Evolutionary conservation across 2,888 invertebrate species (phyloP).

Genomic region (Tillus elongatus): DNA sequence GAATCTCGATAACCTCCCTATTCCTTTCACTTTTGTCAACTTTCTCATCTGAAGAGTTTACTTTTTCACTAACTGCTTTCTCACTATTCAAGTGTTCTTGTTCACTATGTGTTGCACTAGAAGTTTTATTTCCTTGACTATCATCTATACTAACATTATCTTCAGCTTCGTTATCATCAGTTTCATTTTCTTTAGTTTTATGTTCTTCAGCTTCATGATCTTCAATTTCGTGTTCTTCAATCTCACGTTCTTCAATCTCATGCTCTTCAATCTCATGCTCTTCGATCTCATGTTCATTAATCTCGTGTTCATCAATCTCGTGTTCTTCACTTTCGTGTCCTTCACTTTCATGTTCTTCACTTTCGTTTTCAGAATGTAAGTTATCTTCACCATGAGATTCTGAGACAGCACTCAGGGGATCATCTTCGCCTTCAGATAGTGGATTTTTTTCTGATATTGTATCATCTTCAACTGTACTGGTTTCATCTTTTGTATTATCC

Average conservation of each 20-base stretch:
- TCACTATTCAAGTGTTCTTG: slow-evolving; percentile 10
- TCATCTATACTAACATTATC: slow-evolving; percentile 24
- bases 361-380: slow-evolving; percentile 14
- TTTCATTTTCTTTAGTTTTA: slow-evolving; percentile 11
- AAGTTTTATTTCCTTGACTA: slow-evolving; percentile 23
- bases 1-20: slow-evolving; percentile 27
- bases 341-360: slow-evolving; percentile 5
- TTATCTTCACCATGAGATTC: neutral
- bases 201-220: slow-evolving; percentile 14
- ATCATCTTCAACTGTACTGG: too few relatives aligned
- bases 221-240: slow-evolving; percentile 11
- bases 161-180: slow-evolving; percentile 18
- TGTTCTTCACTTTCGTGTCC: slow-evolving; percentile 13
- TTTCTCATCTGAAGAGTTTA: slow-evolving; percentile 16
- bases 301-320: slow-evolving; percentile 13
- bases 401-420: neutral
- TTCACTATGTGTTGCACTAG: slow-evolving; percentile 18
- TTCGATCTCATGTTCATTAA: slow-evolving; percentile 13
- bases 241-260: slow-evolving; percentile 6
- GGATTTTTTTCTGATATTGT: too few relatives aligned
- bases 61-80: slow-evolving; percentile 15
- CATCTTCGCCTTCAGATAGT: neutral
- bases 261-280: slow-evolving; percentile 15
- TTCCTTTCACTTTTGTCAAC: slow-evolving; percentile 17
- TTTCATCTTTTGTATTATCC: neutral